Conservation (phyloP, 2,888 invertebrate genomes). For the Hypsopygia costalis region DNA sequence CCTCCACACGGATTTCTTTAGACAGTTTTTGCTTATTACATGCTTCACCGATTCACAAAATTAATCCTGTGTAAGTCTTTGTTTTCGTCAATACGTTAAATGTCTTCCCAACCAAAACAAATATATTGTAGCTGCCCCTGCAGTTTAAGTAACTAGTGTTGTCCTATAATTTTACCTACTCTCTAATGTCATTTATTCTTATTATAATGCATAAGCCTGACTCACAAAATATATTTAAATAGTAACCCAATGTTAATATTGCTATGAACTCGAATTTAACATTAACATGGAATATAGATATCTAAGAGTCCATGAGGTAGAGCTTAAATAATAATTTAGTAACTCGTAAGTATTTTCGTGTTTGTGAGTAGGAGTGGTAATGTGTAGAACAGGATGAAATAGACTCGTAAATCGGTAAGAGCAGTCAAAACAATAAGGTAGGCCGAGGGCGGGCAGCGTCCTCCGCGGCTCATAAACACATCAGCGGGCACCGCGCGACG, state of each 20-base stretch:
- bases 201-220: too few species aligned
- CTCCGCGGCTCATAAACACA: slow-evolving; percentile 64
- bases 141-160: too few species aligned
- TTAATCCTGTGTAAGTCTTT: slow-evolving; percentile 30
- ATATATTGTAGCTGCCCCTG: too few species aligned
- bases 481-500: slow-evolving; percentile 46
- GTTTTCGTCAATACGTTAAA: slow-evolving; percentile 29
- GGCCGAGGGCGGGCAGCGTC: slow-evolving; percentile 63
- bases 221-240: too few species aligned
- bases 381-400: slow-evolving; percentile 39
- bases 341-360: not conserved
- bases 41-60: slow-evolving; percentile 54
- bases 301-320: not conserved
- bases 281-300: slow-evolving; percentile 1
- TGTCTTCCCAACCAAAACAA: slow-evolving; percentile 20
- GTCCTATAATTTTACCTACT: too few species aligned
- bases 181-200: too few species aligned
- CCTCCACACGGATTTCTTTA: slow-evolving; percentile 60
- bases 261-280: too few species aligned
- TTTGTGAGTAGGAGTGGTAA: slow-evolving; percentile 16
- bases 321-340: slow-evolving; percentile 1
- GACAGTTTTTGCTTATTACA: slow-evolving; percentile 61
- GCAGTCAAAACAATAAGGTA: slow-evolving; percentile 71
- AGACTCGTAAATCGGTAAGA: slow-evolving; percentile 59
- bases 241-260: too few species aligned